Base-by-base conservation (phyloP, 2,888 invertebrate species). In the Esperia sulphurella region DNA sequence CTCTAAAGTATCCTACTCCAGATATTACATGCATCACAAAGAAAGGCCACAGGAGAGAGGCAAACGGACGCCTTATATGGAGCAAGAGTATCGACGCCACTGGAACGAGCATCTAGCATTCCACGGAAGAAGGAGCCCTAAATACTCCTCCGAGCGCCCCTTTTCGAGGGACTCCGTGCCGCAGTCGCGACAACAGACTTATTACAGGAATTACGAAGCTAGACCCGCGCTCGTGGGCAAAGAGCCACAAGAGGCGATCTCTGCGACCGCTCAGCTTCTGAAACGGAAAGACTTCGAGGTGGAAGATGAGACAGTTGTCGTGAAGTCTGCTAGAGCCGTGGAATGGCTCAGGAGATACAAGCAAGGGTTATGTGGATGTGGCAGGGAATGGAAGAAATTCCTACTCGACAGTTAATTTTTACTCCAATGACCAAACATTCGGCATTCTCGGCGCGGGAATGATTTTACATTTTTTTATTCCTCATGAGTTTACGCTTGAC, bases 61-160 rank as follows among this genome's bases (percentile, higher is more conserved):
- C 4, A 58, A 53, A 30, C 62, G 57, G 37, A 49, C 61, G 0
- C 78, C 80, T 0, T 77, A 79, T 43, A 72, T 79, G 72, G 82
- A 83, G 52, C 83, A 83, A 53, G 81, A 83, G 53, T 68, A 79
- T 49, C 66, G 77, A 38, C 66, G 76, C n/a, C 59, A 71, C 29
- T 82, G 82, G 76, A 66, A 77, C 51, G 82, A 83, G 51, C 65
- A 63, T 21, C 53, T 79, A 3, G 66, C 68, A 56, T 79, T 73
- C 52, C 65, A 71, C 37, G 54, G 59, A 9, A 59, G 58, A n/a
- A 55, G 53, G 31, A 52, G 51, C 6, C 56, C 50, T 14, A 57
- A 47, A 21, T 55, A 63, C 45, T 65, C 68, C 5, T 61, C 71
- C 0, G 68, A 70, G 31, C 40, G 54, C 31, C 61, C 63, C 1